A percentile compares a stretch with the other conserved stretches of the same genome.
Conservation (phyloP, 2,888 invertebrate species). For the Aproaerema taeniolella region DNA sequence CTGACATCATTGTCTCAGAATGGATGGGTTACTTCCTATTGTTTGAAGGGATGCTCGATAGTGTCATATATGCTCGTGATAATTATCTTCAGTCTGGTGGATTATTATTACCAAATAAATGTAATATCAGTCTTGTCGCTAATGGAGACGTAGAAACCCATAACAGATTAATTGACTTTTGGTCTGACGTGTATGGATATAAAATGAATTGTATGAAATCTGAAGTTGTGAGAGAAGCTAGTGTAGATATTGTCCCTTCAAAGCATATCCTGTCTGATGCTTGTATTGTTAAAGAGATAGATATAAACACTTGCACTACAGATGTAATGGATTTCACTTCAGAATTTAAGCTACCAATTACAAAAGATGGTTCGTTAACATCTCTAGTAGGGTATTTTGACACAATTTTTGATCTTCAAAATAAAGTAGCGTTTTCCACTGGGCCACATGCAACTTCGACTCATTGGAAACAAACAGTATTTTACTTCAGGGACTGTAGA, state of each 20-base stretch:
- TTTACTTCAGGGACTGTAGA: slow-evolving; percentile 86
- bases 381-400: slow-evolving; percentile 95
- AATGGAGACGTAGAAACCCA: slow-evolving; percentile 86
- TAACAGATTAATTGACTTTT: slow-evolving; percentile 86
- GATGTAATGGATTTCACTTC: slow-evolving; percentile 85
- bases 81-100: slow-evolving; percentile 87
- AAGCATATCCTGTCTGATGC: slow-evolving; percentile 82
- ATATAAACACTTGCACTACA: slow-evolving; percentile 85
- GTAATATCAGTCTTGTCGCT: slow-evolving; percentile 88
- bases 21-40: slow-evolving; percentile 99
- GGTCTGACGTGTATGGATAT: slow-evolving; percentile 96
- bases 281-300: slow-evolving; percentile 81
- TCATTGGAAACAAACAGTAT: slow-evolving; percentile 97
- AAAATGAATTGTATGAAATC: slow-evolving; percentile 94
- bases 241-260: slow-evolving; percentile 66
- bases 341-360: slow-evolving; percentile 81
- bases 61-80: slow-evolving; percentile 92
- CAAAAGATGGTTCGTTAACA: slow-evolving; percentile 82
- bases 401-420: slow-evolving; percentile 86
- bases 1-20: slow-evolving; percentile 96
- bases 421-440: slow-evolving; percentile 84
- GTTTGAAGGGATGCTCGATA: slow-evolving; percentile 98
- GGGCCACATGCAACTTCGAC: slow-evolving; percentile 85
- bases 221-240: slow-evolving; percentile 87
- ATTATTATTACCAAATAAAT: slow-evolving; percentile 88